Evolutionary conservation across 1,140 invertebrate genomes (phyloP).

Genomic region (Xylocopa sonorina): DNA sequence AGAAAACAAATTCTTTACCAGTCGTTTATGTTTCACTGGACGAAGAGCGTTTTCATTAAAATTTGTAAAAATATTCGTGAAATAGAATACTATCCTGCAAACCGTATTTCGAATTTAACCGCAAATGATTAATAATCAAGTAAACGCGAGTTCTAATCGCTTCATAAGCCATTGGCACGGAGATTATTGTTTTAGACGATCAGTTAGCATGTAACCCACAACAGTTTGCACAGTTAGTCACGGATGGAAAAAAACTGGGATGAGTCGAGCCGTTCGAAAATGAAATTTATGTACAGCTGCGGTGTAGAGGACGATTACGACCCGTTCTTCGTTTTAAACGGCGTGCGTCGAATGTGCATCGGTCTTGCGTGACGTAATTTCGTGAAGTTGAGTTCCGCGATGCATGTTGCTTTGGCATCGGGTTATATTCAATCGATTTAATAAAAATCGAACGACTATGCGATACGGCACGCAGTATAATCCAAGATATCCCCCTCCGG

Average conservation of each 20-base stretch:
- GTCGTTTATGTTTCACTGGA: no score
- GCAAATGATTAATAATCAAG: no score
- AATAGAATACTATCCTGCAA: no score
- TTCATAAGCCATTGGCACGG: no score
- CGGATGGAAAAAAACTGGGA: neutral
- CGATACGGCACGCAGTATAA: neutral
- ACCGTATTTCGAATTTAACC: no score
- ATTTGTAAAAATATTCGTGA: no score
- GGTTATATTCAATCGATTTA: conserved; percentile 3
- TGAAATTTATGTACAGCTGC: neutral
- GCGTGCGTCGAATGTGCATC: neutral
- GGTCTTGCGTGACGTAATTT: neutral
- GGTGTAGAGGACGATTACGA: no score
- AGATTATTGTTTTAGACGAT: neutral
- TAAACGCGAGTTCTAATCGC: no score
- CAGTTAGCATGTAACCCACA: neutral
- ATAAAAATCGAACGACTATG: conserved; percentile 7
- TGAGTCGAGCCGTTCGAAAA: neutral
- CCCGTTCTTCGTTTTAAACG: neutral
- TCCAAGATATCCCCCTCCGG: no score
- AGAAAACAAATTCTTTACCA: no score
- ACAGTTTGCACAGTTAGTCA: no score
- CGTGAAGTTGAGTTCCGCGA: neutral
- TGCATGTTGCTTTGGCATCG: neutral
- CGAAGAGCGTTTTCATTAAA: no score